These are phyloP conservation scores for Palaemon carinicauda DNA, from an alignment of 1,140 invertebrate species.

Conservation along the genomic window DNA sequence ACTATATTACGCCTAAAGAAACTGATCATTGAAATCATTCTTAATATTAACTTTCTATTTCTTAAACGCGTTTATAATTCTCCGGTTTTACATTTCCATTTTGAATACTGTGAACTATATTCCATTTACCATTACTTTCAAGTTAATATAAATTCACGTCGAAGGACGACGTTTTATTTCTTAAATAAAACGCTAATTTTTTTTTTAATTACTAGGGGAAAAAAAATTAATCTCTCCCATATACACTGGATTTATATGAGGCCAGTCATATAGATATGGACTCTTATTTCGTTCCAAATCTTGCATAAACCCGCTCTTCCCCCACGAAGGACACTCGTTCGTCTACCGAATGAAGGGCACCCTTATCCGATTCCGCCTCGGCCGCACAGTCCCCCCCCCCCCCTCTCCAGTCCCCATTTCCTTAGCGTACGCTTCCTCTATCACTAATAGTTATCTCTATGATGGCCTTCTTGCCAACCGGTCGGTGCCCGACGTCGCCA, in stretches of 20 bases:
- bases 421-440: slow-evolving; percentile 12
- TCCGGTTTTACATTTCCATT: no score
- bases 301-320: background rate
- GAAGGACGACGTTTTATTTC: no score
- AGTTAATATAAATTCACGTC: no score
- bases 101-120: no score
- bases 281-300: background rate
- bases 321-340: background rate
- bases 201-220: no score
- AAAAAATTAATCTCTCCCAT: no score
- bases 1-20: no score
- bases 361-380: background rate
- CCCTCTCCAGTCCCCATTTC: background rate
- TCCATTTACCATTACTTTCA: no score
- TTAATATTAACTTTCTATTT: no score
- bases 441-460: slow-evolving; percentile 52
- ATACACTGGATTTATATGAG: background rate
- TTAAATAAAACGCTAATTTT: no score
- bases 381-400: background rate
- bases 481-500: background rate
- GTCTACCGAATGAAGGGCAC: background rate
- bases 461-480: slow-evolving; percentile 14
- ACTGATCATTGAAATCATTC: no score
- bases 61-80: no score
- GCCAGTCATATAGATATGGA: background rate